Conservation (phyloP, 2,113 vertebrate genomes). For the Heterotilapia buettikoferi region DNA sequence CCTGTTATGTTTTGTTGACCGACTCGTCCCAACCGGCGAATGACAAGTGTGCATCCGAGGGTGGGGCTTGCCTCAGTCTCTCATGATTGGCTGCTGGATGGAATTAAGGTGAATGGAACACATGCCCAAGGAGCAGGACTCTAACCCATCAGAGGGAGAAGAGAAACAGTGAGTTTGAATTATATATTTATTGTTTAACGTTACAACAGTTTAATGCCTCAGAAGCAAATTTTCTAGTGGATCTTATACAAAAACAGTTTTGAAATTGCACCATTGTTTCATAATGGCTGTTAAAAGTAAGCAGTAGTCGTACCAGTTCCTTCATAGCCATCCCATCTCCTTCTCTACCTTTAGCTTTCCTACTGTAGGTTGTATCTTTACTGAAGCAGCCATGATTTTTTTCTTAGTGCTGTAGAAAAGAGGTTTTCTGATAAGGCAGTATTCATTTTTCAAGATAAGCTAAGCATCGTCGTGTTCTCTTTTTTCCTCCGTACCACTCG, state of each 20-base stretch:
- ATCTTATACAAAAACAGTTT: background rate
- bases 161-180: constrained; percentile 71
- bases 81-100: constrained; percentile 80
- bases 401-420: background rate
- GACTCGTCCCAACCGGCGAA: constrained; percentile 64
- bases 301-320: background rate
- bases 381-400: background rate
- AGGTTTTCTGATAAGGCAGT: background rate
- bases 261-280: background rate
- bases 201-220: background rate
- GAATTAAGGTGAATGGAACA: constrained; percentile 85
- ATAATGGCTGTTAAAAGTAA: background rate
- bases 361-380: background rate
- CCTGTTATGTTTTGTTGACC: constrained; percentile 66
- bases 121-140: constrained; percentile 79
- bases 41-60: constrained; percentile 75
- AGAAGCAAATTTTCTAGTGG: background rate
- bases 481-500: background rate
- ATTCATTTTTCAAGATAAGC: background rate
- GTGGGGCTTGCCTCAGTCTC: constrained; percentile 83
- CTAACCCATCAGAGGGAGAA: constrained; percentile 78
- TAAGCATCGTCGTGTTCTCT: background rate
- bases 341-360: background rate
- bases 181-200: background rate
- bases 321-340: background rate